A percentile compares a stretch with the other conserved stretches of the same genome.
phyloP scores from a whole-genome alignment of 2,888 invertebrate species.

The Lamellibrachia columna region DNA sequence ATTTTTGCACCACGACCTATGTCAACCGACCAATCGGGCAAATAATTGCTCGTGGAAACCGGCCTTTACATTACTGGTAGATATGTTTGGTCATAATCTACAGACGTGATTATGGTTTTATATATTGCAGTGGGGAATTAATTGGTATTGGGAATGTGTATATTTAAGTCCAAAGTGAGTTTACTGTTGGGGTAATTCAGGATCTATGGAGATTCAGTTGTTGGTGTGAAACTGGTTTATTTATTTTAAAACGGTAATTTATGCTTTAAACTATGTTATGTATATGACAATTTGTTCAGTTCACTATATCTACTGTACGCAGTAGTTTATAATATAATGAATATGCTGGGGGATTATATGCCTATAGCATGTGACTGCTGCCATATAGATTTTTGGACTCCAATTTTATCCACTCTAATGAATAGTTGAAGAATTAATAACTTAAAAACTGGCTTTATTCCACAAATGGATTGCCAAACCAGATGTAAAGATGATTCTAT shows the following conservation, averaged over 20 bases:
- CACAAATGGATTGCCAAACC: neutral
- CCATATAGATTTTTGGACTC: neutral
- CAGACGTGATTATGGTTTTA: neutral
- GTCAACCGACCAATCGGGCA: too few species aligned
- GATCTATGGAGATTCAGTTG: neutral
- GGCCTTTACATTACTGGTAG: neutral
- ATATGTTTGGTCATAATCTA: neutral
- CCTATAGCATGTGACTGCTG: neutral
- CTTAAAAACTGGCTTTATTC: neutral
- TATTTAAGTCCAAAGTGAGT: neutral
- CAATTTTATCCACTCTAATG: neutral
- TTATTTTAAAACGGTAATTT: neutral
- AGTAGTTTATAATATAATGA: neutral
- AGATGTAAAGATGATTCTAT: neutral
- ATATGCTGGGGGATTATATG: neutral
- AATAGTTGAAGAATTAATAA: neutral
- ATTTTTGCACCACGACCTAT: too few species aligned
- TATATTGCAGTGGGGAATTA: neutral
- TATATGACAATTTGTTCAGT: neutral
- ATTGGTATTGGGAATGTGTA: neutral
- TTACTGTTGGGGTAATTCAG: neutral
- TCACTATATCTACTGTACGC: neutral
- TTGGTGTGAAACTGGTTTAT: neutral
- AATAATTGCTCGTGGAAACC: too few species aligned
- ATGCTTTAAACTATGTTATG: neutral